Evolutionary conservation across 2,888 invertebrate genomes (phyloP).

Genomic region (Siphlonurus alternatus): DNA sequence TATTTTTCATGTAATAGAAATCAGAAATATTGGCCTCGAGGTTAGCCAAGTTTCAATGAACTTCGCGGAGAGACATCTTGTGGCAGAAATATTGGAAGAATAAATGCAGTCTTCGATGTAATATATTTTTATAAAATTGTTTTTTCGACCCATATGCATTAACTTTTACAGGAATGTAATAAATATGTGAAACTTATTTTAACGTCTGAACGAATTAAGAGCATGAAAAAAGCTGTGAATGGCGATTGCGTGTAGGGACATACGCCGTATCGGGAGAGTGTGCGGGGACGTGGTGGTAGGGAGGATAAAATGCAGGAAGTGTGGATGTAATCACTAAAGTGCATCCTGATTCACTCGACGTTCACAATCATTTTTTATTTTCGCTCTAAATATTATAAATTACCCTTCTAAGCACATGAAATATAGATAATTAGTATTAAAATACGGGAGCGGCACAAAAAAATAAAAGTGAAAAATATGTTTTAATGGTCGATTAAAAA

Average conservation of each 20-base stretch:
- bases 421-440: not conserved
- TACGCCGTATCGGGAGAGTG: not conserved
- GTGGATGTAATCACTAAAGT: constrained; percentile 1
- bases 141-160: not conserved
- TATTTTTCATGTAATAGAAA: constrained; percentile 1
- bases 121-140: not conserved
- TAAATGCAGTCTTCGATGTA: constrained; percentile 3
- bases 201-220: not conserved
- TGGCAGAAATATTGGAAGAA: constrained; percentile 19
- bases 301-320: constrained; percentile 4
- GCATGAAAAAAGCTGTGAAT: not conserved
- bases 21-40: constrained; percentile 13
- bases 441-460: not conserved
- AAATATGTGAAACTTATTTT: not conserved
- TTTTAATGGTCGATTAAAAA: not conserved
- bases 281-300: constrained; percentile 3
- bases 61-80: constrained; percentile 51
- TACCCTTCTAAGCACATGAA: too few relatives aligned
- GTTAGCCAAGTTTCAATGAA: constrained; percentile 28
- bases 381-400: too few relatives aligned
- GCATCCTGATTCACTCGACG: constrained; percentile 3
- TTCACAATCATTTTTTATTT: not conserved
- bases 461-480: not conserved
- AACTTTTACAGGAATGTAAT: not conserved
- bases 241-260: not conserved